Evolutionary conservation across 2,113 vertebrate species (phyloP).

Genomic region (Malurus cyaneus): DNA sequence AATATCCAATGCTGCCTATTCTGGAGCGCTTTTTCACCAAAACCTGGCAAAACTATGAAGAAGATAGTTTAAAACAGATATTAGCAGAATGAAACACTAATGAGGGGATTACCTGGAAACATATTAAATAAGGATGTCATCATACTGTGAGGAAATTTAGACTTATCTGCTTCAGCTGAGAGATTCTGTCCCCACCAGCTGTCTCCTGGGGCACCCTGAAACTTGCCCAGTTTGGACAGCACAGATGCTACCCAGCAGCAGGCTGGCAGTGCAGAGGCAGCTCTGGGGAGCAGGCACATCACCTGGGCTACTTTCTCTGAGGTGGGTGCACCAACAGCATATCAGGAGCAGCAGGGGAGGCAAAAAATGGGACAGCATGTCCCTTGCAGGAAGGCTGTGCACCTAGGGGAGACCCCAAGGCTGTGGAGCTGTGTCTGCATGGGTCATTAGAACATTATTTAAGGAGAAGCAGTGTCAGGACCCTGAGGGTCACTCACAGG

Average conservation of each 20-base stretch:
- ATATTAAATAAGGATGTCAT: not conserved
- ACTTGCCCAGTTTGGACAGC: not conserved
- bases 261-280: not conserved
- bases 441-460: not conserved
- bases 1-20: not conserved
- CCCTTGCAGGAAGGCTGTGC: not conserved
- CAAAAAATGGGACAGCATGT: rapidly evolving
- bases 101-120: not conserved
- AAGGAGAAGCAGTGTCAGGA: not conserved
- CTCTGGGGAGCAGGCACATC: not conserved
- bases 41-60: not conserved
- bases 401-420: too few relatives aligned
- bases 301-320: not conserved
- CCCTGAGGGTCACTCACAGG: not conserved
- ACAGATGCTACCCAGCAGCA: not conserved
- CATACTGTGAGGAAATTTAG: not conserved
- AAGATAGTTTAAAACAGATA: not conserved
- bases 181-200: not conserved
- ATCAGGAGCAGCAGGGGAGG: not conserved
- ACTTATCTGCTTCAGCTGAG: not conserved
- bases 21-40: not conserved
- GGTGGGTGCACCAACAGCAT: not conserved
- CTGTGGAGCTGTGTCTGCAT: not conserved
- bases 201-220: not conserved
- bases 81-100: not conserved